Evolutionary conservation across 92 coral and sea anemone genomes (phyloP), one percentile per base, ranked within the genome.

Genomic region (Muricea muricata): DNA sequence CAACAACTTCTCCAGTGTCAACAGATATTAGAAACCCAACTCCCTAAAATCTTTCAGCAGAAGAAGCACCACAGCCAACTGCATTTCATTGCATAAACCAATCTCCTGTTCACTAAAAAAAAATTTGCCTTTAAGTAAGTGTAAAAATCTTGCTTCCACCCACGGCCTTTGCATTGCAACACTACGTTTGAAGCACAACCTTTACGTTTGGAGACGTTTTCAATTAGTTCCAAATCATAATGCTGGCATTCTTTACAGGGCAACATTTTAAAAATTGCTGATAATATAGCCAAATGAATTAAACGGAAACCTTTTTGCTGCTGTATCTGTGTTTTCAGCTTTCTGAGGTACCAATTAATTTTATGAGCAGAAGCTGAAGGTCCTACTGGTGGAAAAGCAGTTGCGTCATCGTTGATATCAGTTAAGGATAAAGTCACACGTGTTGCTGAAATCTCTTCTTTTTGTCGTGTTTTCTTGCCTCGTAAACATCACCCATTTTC

Each of bases 281-380:
- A 75, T 34, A 40, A 48, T 18, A 75, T 75, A 45, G 63, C 13
- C 33, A 75, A 46, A 40, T 75, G 30, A n/a, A 75, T 18, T 18
- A 75, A 75, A 32, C 81, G 58, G 48, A 41, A 75, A 31, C 81
- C 81, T n/a, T 46, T 34, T 75, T 47, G 63, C 13, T 50, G 14
- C 48, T 48, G 33, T 20, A 20, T 29, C 63, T 9, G 63, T 31
- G 6, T 75, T 33, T 33, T 29, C 35, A 75, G 33, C 20, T 17
- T 42, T 47, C 39, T 23, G 35, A 3, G 24, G 57, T 48, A 14
- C 13, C 24, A n/a, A n/a, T n/a, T n/a, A 75, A 28, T 47, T 75
- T 75, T 10, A 66, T 57, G n/a, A 33, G 71, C 71, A 6, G 71
- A 63, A 5, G 71, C 71, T 13, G 71, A n/a, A n/a, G n/a, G n/a